A percentile compares a stretch with the other conserved stretches of the same genome.
phyloP scores from a whole-genome alignment of 92 coral and sea anemone genomes.

The Epizoanthus fatuus region DNA sequence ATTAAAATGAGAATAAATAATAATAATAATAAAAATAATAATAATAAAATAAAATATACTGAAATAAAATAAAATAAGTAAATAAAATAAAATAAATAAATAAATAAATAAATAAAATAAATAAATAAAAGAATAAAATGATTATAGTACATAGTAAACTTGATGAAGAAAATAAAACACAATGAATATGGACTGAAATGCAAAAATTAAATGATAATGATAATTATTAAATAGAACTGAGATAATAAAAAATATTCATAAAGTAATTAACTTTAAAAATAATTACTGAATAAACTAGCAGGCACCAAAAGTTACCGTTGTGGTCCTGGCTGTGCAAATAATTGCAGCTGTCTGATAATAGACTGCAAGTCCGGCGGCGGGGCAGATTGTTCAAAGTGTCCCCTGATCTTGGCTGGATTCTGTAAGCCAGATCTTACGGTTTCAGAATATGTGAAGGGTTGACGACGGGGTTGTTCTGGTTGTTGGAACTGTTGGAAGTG shows the following conservation, averaged over 20 bases:
- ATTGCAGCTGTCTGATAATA: slow-evolving; percentile 45
- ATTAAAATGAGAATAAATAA: not conserved
- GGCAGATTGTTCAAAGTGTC: slow-evolving; percentile 31
- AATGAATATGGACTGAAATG: not conserved
- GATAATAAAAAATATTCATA: not conserved
- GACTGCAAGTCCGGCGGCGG: slow-evolving; percentile 44
- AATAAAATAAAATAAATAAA: not conserved
- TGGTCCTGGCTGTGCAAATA: slow-evolving; percentile 28
- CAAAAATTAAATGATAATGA: not conserved
- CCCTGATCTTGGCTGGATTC: slow-evolving; percentile 15
- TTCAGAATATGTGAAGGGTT: slow-evolving; percentile 31
- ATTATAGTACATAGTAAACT: not conserved
- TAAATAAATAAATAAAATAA: not conserved
- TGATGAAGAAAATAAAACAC: slow-evolving; percentile 1
- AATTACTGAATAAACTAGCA: slow-evolving; percentile 13
- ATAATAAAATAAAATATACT: not conserved
- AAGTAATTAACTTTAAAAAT: slow-evolving; percentile 1
- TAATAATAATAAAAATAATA: not conserved
- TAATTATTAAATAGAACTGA: not conserved
- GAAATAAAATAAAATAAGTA: not conserved
- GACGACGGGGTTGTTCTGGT: slow-evolving; percentile 3
- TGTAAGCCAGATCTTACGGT: slow-evolving; percentile 18
- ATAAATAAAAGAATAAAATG: not conserved
- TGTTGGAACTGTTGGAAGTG: slow-evolving; percentile 16
- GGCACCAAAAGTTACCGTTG: slow-evolving; percentile 9